phyloP scores from a whole-genome alignment of 1,140 invertebrate species.

The Anoplolepis gracilipes region DNA sequence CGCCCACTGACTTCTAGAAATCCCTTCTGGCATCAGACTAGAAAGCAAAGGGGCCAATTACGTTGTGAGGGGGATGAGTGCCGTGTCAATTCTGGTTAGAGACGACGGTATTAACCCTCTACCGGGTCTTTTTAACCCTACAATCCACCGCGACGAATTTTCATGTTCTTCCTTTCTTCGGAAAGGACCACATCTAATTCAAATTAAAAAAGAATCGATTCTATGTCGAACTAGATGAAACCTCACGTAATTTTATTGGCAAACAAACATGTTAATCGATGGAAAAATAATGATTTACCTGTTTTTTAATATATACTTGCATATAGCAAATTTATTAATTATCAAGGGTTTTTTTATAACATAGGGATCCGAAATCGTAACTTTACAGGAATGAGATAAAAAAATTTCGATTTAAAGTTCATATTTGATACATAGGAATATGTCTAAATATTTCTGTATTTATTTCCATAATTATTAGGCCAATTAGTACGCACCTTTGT shows the following conservation, averaged over 20 bases:
- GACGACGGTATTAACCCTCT: slow-evolving; percentile 79
- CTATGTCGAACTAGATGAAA: background rate
- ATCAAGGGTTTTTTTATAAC: too few relatives aligned
- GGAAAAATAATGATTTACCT: background rate
- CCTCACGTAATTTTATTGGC: background rate
- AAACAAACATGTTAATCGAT: background rate
- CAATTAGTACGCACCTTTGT: too few relatives aligned
- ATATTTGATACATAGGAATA: too few relatives aligned
- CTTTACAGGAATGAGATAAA: too few relatives aligned
- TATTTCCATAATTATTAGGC: too few relatives aligned
- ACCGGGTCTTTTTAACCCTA: slow-evolving; percentile 68
- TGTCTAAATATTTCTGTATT: too few relatives aligned
- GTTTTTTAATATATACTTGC: background rate
- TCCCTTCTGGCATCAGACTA: slow-evolving; percentile 82
- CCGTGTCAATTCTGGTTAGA: slow-evolving; percentile 78
- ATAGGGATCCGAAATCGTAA: too few relatives aligned
- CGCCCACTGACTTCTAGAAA: slow-evolving; percentile 82
- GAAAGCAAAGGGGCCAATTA: slow-evolving; percentile 83
- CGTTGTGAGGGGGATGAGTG: slow-evolving; percentile 70
- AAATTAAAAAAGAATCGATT: background rate
- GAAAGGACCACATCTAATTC: slow-evolving; percentile 13
- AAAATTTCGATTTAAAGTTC: too few relatives aligned
- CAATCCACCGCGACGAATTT: slow-evolving; percentile 60
- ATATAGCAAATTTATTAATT: too few relatives aligned
- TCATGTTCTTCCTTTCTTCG: slow-evolving; percentile 43